Evolutionary conservation across 2,113 vertebrate genomes (phyloP).

Genomic region (Hystrix cristata): DNA sequence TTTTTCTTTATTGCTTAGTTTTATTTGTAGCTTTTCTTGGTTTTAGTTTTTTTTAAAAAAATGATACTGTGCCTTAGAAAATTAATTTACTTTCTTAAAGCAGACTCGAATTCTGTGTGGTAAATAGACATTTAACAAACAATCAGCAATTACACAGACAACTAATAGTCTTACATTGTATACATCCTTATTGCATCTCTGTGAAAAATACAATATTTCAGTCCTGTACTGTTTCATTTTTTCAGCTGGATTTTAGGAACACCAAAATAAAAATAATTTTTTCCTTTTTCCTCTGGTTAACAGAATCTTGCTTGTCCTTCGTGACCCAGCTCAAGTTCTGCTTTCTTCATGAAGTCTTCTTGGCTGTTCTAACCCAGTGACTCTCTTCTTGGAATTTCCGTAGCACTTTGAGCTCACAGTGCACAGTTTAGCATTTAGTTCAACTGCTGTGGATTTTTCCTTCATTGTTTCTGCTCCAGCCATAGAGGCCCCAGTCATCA

Average conservation of each 20-base stretch:
- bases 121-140: conserved; percentile 11
- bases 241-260: conserved; percentile 21
- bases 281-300: conserved; percentile 41
- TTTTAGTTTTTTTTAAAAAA: not conserved
- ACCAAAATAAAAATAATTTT: conserved; percentile 43
- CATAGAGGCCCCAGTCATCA: not conserved
- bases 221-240: not conserved
- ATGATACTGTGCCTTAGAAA: not conserved
- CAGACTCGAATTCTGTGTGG: not conserved
- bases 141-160: not conserved
- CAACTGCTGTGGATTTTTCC: conserved; percentile 25
- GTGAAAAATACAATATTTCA: not conserved
- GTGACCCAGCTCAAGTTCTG: conserved; percentile 54
- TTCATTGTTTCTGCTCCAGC: conserved; percentile 39
- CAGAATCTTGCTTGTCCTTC: conserved; percentile 43
- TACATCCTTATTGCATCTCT: not conserved
- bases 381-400: conserved; percentile 60
- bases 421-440: not conserved
- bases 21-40: conserved; percentile 12
- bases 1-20: not conserved
- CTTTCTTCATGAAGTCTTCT: conserved; percentile 65
- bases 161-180: not conserved
- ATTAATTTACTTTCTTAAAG: conserved; percentile 3
- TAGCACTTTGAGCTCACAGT: conserved; percentile 12
- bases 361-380: conserved; percentile 60